A percentile compares a stretch with the other conserved stretches of the same genome.
Conservation (phyloP, 2,797 vertebrate species). For the Gymnodraco acuticeps region DNA sequence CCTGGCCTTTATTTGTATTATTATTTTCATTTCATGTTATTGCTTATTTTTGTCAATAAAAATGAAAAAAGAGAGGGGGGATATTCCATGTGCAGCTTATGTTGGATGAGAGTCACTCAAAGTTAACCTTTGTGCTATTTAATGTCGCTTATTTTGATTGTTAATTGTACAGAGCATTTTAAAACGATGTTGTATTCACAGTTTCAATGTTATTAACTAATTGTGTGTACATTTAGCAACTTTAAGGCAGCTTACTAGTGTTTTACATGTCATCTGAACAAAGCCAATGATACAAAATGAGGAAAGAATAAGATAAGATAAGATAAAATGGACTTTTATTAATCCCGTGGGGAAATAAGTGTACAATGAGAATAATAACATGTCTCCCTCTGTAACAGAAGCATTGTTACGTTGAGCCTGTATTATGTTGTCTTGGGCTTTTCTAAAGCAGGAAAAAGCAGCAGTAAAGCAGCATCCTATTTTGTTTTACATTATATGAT, state of each 20-base stretch:
- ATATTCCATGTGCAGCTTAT: background rate
- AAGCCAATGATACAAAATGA: background rate
- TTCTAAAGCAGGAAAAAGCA: too few species aligned
- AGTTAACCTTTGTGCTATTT: background rate
- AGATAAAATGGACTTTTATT: too few species aligned
- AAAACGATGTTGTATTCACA: background rate
- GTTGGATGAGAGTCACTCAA: background rate
- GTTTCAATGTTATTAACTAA: background rate
- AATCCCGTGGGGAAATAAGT: too few species aligned
- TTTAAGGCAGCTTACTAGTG: background rate
- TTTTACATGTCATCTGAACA: background rate
- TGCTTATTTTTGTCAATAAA: too few species aligned
- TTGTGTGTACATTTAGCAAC: background rate
- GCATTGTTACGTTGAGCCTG: background rate
- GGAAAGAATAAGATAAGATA: background rate
- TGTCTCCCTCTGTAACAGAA: background rate
- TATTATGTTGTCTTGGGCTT: too few species aligned
- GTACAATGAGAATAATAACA: background rate
- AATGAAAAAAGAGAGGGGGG: too few species aligned
- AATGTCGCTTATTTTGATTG: too few species aligned
- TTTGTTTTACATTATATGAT: too few species aligned
- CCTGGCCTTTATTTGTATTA: too few species aligned
- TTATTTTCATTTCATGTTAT: too few species aligned
- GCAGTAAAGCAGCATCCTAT: too few species aligned
- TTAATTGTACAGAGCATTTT: background rate